These are phyloP conservation scores for Acromyrmex charruanus DNA, from an alignment of 1,140 invertebrate species.

Conservation along the genomic window DNA sequence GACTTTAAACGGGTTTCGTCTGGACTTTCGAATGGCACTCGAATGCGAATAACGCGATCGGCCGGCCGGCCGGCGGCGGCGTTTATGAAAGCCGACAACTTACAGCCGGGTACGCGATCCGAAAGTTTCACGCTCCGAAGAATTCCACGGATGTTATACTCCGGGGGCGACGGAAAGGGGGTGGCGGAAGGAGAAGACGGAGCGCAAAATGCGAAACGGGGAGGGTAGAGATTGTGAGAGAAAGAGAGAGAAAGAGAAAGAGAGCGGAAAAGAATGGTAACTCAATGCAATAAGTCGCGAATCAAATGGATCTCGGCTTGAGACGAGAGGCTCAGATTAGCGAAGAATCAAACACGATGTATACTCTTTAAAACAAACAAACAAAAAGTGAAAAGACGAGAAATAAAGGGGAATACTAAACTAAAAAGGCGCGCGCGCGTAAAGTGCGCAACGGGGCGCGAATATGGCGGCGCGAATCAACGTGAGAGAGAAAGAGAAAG, in stretches of 20 bases:
- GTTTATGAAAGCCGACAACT: slow-evolving; percentile 43
- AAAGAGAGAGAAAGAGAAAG: background rate
- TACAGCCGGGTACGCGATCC: slow-evolving; percentile 17
- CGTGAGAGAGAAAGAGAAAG: slow-evolving; percentile 53
- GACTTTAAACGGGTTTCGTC: slow-evolving; percentile 59
- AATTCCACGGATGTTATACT: background rate
- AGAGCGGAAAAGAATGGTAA: slow-evolving; percentile 35
- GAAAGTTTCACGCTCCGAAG: slow-evolving; percentile 33
- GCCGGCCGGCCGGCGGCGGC: background rate
- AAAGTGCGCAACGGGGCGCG: slow-evolving; percentile 19
- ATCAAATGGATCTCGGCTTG: slow-evolving; percentile 82
- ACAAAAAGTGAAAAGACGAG: slow-evolving; percentile 57
- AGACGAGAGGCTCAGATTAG: slow-evolving; percentile 78
- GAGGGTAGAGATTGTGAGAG: background rate
- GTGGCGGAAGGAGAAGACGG: background rate
- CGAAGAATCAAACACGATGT: slow-evolving; percentile 83
- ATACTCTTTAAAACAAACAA: slow-evolving; percentile 72
- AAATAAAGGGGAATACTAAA: slow-evolving; percentile 70
- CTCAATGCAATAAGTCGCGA: slow-evolving; percentile 81
- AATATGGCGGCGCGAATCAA: slow-evolving; percentile 31
- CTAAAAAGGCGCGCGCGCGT: slow-evolving; percentile 37
- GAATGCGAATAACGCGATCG: slow-evolving; percentile 62
- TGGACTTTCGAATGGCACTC: slow-evolving; percentile 38
- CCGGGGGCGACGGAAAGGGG: background rate
- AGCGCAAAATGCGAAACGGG: slow-evolving; percentile 39